A percentile compares a stretch with the other conserved stretches of the same genome.
Conservation (phyloP, 2,888 invertebrate species). For the Melanostoma scalare region DNA sequence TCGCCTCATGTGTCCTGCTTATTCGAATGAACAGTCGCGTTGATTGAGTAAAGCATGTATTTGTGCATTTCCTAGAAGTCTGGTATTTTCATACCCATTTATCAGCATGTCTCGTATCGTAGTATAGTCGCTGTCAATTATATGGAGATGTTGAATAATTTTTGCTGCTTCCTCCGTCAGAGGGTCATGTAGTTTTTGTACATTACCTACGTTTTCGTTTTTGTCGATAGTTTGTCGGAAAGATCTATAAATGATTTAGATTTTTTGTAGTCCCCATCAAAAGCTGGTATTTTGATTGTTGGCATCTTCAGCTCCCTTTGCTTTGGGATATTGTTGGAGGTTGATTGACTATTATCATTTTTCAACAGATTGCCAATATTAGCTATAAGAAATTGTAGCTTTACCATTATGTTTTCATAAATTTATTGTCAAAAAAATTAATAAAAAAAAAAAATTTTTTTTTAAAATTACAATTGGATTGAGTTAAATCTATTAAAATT, state of each 20-base stretch:
- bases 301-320: neutral
- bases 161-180: conserved; percentile 1
- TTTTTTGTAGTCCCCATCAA: conserved; percentile 3
- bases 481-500: no score
- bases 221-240: conserved; percentile 17
- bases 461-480: no score
- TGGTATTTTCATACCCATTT: conserved; percentile 4
- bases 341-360: no score
- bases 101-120: conserved; percentile 3
- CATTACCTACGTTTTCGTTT: conserved; percentile 7
- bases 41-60: conserved; percentile 9
- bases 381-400: neutral
- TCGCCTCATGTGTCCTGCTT: neutral
- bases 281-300: conserved; percentile 1
- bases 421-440: no score
- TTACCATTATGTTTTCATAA: no score
- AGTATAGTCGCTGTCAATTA: conserved; percentile 7
- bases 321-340: no score
- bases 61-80: conserved; percentile 7
- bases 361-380: neutral
- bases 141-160: conserved; percentile 10
- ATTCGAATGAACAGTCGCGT: conserved; percentile 2
- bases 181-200: conserved; percentile 13
- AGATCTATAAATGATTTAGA: conserved; percentile 18
- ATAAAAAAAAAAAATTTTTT: no score